Conservation (phyloP, 2,888 invertebrate species). For the Apodemia mormo region DNA sequence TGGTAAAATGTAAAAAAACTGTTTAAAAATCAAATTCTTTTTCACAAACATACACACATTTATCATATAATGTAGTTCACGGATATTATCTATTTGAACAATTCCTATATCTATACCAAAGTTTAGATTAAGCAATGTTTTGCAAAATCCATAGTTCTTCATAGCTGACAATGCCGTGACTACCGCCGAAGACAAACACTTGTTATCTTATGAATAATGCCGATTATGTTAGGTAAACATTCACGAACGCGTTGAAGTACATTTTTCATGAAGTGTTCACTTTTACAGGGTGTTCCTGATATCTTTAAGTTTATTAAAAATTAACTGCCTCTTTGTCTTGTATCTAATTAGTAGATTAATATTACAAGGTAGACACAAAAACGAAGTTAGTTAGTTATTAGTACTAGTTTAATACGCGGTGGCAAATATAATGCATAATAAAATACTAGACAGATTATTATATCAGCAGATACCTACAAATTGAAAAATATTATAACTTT, state of each 20-base stretch:
- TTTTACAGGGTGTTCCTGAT: constrained; percentile 57
- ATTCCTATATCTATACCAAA: constrained; percentile 38
- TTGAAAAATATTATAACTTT: no score
- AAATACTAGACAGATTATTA: no score
- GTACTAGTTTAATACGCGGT: no score
- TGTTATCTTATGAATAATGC: constrained; percentile 81
- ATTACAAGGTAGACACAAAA: no score
- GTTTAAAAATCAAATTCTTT: no score
- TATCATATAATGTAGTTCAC: constrained; percentile 23
- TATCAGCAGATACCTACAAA: no score
- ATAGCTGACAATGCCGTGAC: constrained; percentile 70
- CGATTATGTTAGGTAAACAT: constrained; percentile 77
- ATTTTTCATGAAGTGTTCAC: constrained; percentile 71
- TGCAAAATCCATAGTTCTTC: constrained; percentile 64
- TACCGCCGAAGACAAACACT: constrained; percentile 75
- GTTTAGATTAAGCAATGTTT: constrained; percentile 68
- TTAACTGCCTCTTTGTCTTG: background rate
- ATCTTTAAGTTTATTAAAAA: background rate
- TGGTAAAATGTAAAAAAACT: no score
- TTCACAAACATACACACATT: background rate
- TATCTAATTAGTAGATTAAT: no score
- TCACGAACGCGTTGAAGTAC: constrained; percentile 64
- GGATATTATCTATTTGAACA: constrained; percentile 23
- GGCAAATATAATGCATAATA: no score
- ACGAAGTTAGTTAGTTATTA: no score